phyloP scores from a whole-genome alignment of 2,113 vertebrate genomes.

The Strix uralensis region DNA sequence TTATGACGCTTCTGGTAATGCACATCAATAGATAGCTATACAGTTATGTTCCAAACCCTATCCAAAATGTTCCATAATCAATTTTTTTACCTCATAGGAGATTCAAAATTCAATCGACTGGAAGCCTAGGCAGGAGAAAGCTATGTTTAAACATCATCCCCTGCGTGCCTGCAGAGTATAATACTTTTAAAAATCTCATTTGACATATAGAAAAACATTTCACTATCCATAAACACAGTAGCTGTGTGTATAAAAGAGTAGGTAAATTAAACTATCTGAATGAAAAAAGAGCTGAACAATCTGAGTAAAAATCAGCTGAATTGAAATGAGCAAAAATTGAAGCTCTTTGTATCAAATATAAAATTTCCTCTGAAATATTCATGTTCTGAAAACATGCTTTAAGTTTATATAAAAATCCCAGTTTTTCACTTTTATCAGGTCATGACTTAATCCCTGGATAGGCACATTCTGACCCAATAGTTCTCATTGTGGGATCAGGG shows the following conservation, averaged over 20 bases:
- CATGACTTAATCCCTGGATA: slow-evolving; percentile 38
- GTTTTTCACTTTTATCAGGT: slow-evolving; percentile 49
- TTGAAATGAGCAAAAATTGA: slow-evolving; percentile 21
- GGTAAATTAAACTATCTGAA: slow-evolving; percentile 59
- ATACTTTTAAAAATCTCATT: slow-evolving; percentile 65
- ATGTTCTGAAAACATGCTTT: slow-evolving; percentile 22
- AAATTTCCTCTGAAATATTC: slow-evolving; percentile 38
- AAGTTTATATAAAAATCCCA: background rate
- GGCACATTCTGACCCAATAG: slow-evolving; percentile 45
- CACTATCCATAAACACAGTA: slow-evolving; percentile 48
- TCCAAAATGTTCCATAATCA: slow-evolving; percentile 64
- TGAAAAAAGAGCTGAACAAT: slow-evolving; percentile 43
- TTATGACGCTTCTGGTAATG: background rate
- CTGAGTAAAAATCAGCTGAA: slow-evolving; percentile 1
- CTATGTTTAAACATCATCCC: slow-evolving; percentile 75
- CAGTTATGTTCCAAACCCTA: slow-evolving; percentile 33
- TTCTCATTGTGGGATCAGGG: slow-evolving; percentile 22
- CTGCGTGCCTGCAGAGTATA: slow-evolving; percentile 54
- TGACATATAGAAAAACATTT: slow-evolving; percentile 58
- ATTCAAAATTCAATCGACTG: slow-evolving; percentile 63
- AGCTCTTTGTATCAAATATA: slow-evolving; percentile 19
- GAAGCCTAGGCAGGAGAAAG: slow-evolving; percentile 57
- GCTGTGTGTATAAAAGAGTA: slow-evolving; percentile 52
- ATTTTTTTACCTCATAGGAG: slow-evolving; percentile 66
- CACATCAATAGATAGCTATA: slow-evolving; percentile 1